Percentiles rank a stretch among this genome's conserved stretches.
These are phyloP conservation scores for Branchinecta sandiegonensis DNA, from an alignment of 2,888 invertebrate genomes.

Conservation along the genomic window DNA sequence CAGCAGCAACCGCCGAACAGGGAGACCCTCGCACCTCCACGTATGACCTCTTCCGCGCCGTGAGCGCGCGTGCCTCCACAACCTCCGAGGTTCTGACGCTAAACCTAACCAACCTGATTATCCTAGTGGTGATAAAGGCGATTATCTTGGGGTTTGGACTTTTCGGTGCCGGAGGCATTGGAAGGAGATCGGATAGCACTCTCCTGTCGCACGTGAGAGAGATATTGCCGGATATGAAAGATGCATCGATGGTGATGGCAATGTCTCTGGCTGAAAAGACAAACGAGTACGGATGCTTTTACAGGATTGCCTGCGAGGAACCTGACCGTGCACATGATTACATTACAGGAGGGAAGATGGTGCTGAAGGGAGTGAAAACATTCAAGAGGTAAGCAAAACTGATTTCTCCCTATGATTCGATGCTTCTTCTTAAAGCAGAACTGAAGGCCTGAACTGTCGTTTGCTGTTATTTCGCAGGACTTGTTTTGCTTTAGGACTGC, in stretches of 20 bases:
- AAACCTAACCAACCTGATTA: conserved; percentile 63
- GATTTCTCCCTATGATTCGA: too few species aligned
- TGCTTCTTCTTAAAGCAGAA: too few species aligned
- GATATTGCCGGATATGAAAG: conserved; percentile 34
- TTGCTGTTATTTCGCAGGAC: too few species aligned
- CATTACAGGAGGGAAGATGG: conserved; percentile 57
- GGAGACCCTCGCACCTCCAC: background rate
- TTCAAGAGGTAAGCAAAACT: too few species aligned
- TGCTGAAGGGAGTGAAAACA: conserved; percentile 37
- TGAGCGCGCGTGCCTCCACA: conserved; percentile 24
- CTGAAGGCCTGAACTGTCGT: too few species aligned
- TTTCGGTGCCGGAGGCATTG: conserved; percentile 31
- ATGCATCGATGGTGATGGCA: conserved; percentile 52
- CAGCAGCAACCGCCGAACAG: too few species aligned
- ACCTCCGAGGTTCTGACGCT: conserved; percentile 51
- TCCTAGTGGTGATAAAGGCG: conserved; percentile 62
- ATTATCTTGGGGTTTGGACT: conserved; percentile 66
- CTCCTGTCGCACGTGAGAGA: background rate
- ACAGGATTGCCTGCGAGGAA: conserved; percentile 57
- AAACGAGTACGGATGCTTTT: conserved; percentile 52
- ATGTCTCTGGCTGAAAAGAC: conserved; percentile 51
- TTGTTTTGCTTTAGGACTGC: too few species aligned
- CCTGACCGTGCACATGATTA: conserved; percentile 58
- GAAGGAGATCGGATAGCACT: conserved; percentile 1
- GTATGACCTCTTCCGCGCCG: background rate